Conservation (phyloP, 2,888 invertebrate genomes). For the Athalia rosae region DNA sequence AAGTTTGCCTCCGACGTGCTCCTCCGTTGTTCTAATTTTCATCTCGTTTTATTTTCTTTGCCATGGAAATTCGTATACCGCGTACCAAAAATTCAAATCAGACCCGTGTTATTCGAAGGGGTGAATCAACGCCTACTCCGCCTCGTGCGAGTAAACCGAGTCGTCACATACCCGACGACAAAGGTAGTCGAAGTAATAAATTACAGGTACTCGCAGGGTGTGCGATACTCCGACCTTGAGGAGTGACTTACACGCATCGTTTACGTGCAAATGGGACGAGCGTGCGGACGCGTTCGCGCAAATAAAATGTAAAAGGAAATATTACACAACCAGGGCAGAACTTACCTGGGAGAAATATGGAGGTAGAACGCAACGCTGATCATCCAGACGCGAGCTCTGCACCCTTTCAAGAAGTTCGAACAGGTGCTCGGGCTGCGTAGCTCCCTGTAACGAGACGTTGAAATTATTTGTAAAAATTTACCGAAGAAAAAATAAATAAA, state of each 20-base stretch:
- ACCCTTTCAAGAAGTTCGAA: slow-evolving; percentile 96
- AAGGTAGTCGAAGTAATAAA: neutral
- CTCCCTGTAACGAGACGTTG: slow-evolving; percentile 60
- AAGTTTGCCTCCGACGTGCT: neutral
- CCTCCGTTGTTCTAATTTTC: neutral
- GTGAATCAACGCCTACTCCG: neutral
- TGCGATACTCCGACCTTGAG: too few relatives aligned
- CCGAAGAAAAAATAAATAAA: too few relatives aligned
- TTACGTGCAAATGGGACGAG: too few relatives aligned
- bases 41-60: too few relatives aligned
- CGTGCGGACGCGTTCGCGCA: slow-evolving; percentile 36
- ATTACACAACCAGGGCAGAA: slow-evolving; percentile 4
- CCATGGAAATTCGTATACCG: neutral
- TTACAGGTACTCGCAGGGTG: neutral
- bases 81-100: slow-evolving; percentile 34
- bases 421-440: slow-evolving; percentile 80
- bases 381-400: slow-evolving; percentile 95
- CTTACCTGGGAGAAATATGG: slow-evolving; percentile 89
- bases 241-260: too few relatives aligned
- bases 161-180: neutral
- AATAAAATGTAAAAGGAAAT: slow-evolving; percentile 39
- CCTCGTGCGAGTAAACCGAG: neutral
- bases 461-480: neutral
- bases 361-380: slow-evolving; percentile 97
- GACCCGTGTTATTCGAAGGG: slow-evolving; percentile 23